A percentile compares a stretch with the other conserved stretches of the same genome.
phyloP scores from a whole-genome alignment of 2,797 vertebrate species.

The Pseudomugil tenellus region DNA sequence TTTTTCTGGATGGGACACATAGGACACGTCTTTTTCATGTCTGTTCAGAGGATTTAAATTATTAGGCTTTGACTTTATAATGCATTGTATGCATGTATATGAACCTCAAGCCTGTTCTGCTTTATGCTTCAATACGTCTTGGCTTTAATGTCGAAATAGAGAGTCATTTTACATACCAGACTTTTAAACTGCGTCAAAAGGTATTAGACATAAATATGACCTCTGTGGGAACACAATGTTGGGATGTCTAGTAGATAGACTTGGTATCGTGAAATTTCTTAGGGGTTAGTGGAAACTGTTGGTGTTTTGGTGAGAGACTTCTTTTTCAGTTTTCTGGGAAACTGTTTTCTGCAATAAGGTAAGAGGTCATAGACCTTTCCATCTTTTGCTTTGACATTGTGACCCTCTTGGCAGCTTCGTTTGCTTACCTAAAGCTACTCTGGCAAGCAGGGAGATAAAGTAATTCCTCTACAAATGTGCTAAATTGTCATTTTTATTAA shows the following conservation, averaged over 20 bases:
- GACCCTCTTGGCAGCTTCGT: slow-evolving; percentile 42
- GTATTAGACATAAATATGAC: neutral
- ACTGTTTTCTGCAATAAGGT: slow-evolving; percentile 32
- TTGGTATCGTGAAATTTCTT: slow-evolving; percentile 1
- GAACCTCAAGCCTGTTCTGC: neutral
- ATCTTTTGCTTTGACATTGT: slow-evolving; percentile 21
- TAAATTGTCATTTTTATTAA: slow-evolving; percentile 1
- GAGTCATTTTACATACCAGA: too few species aligned
- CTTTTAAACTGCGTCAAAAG: neutral
- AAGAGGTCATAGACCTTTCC: slow-evolving; percentile 40
- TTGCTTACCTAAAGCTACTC: slow-evolving; percentile 30
- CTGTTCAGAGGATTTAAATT: neutral
- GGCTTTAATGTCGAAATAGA: neutral
- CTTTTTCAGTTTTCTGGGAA: slow-evolving; percentile 9
- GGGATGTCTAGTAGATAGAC: neutral
- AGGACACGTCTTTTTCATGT: neutral
- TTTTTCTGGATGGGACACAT: slow-evolving; percentile 3
- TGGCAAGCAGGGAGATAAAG: neutral
- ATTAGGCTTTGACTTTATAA: neutral
- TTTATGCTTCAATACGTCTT: neutral
- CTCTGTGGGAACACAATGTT: neutral
- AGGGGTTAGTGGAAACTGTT: neutral
- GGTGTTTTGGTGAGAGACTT: slow-evolving; percentile 5
- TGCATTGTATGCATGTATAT: neutral
- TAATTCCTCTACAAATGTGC: slow-evolving; percentile 9